Conservation (phyloP, 1,140 invertebrate genomes). For the Rhagoletis pomonella region DNA sequence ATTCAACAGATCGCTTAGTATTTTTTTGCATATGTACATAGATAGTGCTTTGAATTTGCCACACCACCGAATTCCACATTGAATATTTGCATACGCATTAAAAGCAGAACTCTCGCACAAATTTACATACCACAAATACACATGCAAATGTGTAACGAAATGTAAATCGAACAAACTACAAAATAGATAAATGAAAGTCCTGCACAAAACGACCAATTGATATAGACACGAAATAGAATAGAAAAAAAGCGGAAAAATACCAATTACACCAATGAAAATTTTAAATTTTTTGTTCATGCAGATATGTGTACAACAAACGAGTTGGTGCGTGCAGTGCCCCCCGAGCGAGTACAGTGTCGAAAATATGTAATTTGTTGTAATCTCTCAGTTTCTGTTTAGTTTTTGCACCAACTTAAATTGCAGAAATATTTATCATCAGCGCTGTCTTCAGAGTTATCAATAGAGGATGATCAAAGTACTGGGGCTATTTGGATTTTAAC, state of each 20-base stretch:
- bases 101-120: background rate
- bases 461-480: too few relatives aligned
- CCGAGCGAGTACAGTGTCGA: too few relatives aligned
- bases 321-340: background rate
- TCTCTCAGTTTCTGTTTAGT: too few relatives aligned
- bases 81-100: background rate
- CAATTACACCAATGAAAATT: background rate
- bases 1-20: too few relatives aligned
- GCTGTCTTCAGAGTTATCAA: too few relatives aligned
- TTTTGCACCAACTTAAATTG: too few relatives aligned
- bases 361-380: too few relatives aligned
- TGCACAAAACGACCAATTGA: background rate
- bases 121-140: background rate
- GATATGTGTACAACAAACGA: background rate
- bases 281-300: background rate
- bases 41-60: background rate
- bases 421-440: too few relatives aligned
- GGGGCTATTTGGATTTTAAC: too few relatives aligned
- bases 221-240: background rate
- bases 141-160: background rate
- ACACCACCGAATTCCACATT: background rate
- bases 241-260: background rate
- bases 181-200: background rate
- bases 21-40: too few relatives aligned
- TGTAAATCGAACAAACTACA: background rate